A percentile compares a stretch with the other conserved stretches of the same genome.
phyloP scores from a whole-genome alignment of 2,888 invertebrate species.

The Eumerus sabulonum region DNA sequence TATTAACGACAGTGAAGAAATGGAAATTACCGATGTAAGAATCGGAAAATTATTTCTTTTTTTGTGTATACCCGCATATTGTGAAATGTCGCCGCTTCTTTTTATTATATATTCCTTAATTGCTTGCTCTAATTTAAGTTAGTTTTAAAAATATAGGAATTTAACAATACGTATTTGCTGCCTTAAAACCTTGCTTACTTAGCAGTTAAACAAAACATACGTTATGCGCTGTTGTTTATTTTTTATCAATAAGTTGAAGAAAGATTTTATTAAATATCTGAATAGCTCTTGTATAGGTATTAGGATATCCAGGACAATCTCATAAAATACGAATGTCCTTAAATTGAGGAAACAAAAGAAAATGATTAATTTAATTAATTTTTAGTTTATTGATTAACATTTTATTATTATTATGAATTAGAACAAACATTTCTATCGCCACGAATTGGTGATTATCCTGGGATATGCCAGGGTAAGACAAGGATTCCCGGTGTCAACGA shows the following conservation, averaged over 20 bases:
- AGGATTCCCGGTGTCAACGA: slow-evolving; percentile 97
- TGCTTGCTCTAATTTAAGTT: background rate
- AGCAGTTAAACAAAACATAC: too few relatives aligned
- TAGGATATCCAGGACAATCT: too few relatives aligned
- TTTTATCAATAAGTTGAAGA: too few relatives aligned
- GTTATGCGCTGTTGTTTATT: too few relatives aligned
- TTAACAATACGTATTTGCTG: too few relatives aligned
- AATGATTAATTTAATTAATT: slow-evolving; percentile 6
- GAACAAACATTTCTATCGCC: slow-evolving; percentile 90
- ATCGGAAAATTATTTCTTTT: slow-evolving; percentile 42
- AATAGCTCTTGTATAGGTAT: too few relatives aligned
- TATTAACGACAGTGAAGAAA: slow-evolving; percentile 95
- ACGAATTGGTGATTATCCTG: slow-evolving; percentile 92
- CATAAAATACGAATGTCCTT: slow-evolving; percentile 1
- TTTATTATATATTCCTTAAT: background rate
- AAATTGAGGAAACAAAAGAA: slow-evolving; percentile 65
- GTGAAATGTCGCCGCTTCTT: slow-evolving; percentile 27
- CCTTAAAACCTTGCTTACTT: too few relatives aligned
- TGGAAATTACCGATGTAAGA: slow-evolving; percentile 89
- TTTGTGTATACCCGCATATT: too few relatives aligned
- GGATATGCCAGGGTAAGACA: slow-evolving; percentile 96
- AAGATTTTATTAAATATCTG: too few relatives aligned
- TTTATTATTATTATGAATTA: slow-evolving; percentile 77
- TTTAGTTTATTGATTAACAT: slow-evolving; percentile 23
- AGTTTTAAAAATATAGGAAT: background rate